A percentile compares a stretch with the other conserved stretches of the same genome.
These are phyloP conservation scores for Aurelia aurita complex sp. Pacific DNA, from an alignment of 30 jellyfish, hydroid and myxozoan species.

Conservation along the genomic window DNA sequence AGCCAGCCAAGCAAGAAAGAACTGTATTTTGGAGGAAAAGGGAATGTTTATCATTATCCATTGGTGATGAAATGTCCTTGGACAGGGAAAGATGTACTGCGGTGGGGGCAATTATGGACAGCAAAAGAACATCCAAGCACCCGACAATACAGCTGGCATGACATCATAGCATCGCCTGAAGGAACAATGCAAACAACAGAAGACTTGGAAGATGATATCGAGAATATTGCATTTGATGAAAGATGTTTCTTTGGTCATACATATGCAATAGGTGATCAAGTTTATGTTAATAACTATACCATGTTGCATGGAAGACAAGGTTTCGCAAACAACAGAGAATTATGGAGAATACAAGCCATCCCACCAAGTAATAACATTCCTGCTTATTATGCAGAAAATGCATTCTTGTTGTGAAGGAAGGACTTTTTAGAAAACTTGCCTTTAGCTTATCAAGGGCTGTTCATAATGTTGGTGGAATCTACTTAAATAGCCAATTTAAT, in stretches of 20 bases:
- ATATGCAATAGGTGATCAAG: slow-evolving; percentile 52
- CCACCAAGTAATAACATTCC: slow-evolving; percentile 54
- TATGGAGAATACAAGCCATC: slow-evolving; percentile 60
- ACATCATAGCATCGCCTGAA: not conserved
- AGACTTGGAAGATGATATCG: slow-evolving; percentile 35
- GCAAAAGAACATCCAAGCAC: slow-evolving; percentile 30
- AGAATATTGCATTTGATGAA: slow-evolving; percentile 11
- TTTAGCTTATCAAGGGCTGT: too few species aligned
- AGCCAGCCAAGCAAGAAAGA: slow-evolving; percentile 3
- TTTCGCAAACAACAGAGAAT: slow-evolving; percentile 30
- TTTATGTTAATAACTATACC: slow-evolving; percentile 43
- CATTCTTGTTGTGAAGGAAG: not conserved
- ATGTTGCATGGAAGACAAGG: slow-evolving; percentile 55
- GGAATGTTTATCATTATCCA: slow-evolving; percentile 34
- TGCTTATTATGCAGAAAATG: slow-evolving; percentile 9
- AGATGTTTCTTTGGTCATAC: slow-evolving; percentile 49
- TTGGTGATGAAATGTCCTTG: slow-evolving; percentile 50
- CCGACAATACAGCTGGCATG: slow-evolving; percentile 6
- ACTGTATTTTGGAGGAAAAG: slow-evolving; percentile 54
- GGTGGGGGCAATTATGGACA: slow-evolving; percentile 62
- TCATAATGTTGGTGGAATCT: too few species aligned
- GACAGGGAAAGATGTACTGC: slow-evolving; percentile 44
- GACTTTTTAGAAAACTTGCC: too few species aligned
- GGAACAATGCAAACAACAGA: not conserved
- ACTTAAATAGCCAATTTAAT: too few species aligned